Conservation (phyloP, 2,797 vertebrate genomes). For the Gallinago nigripennis region DNA sequence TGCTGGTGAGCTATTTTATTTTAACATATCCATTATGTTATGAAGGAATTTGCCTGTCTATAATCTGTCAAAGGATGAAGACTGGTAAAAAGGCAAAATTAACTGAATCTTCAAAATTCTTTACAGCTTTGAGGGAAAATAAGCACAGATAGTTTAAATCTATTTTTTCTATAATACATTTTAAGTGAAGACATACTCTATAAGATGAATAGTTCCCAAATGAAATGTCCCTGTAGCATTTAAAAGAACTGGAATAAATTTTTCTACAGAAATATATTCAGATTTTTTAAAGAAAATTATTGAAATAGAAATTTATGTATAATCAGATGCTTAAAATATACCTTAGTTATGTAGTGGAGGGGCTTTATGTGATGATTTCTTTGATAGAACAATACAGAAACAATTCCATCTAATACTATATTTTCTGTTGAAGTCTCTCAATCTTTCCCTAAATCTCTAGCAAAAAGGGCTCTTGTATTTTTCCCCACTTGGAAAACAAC, state of each 20-base stretch:
- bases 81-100: not conserved
- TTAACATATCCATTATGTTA: not conserved
- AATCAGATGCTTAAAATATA: not conserved
- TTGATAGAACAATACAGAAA: not conserved
- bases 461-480: not conserved
- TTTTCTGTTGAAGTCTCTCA: not conserved
- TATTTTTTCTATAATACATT: not conserved
- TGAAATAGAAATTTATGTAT: not conserved
- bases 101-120: not conserved
- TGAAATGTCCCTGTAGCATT: not conserved
- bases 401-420: not conserved
- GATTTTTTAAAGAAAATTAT: not conserved
- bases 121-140: not conserved
- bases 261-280: not conserved
- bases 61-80: constrained; percentile 12
- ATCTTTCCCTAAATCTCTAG: not conserved
- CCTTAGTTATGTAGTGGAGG: not conserved
- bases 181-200: not conserved
- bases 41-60: constrained; percentile 43
- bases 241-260: not conserved
- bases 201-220: not conserved
- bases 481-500: not conserved
- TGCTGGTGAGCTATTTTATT: constrained; percentile 44
- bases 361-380: not conserved
- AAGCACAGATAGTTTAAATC: not conserved